phyloP scores from a whole-genome alignment of 2,113 vertebrate species.

The Sturnus vulgaris region DNA sequence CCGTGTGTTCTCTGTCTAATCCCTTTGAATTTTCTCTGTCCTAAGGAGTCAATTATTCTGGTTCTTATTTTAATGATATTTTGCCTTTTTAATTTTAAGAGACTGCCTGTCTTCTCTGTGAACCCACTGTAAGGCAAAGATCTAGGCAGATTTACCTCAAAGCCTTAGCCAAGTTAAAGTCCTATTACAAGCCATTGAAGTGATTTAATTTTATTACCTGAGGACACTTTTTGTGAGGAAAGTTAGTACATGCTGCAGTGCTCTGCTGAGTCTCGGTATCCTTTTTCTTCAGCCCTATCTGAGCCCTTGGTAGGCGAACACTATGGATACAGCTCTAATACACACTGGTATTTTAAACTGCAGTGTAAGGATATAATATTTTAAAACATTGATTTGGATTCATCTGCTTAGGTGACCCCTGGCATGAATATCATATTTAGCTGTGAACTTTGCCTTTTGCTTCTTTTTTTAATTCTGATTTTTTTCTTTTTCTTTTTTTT shows the following conservation, averaged over 20 bases:
- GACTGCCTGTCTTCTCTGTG: not conserved
- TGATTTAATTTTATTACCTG: constrained; percentile 49
- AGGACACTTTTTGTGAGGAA: not conserved
- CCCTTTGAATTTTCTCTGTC: not conserved
- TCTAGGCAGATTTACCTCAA: not conserved
- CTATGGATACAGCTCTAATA: not conserved
- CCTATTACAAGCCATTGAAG: constrained; percentile 10
- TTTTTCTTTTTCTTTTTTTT: not conserved
- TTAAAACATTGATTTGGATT: not conserved
- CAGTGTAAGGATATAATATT: not conserved
- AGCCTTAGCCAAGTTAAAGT: constrained; percentile 6
- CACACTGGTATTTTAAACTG: not conserved
- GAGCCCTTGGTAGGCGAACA: not conserved
- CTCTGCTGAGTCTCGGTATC: not conserved
- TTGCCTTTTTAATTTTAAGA: constrained; percentile 24
- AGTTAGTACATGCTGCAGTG: not conserved
- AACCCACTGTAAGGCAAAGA: not conserved
- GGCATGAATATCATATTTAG: not conserved
- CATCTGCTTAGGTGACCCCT: not conserved
- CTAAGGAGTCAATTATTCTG: constrained; percentile 1
- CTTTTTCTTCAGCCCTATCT: not conserved
- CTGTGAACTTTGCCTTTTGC: not conserved
- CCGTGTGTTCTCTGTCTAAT: not conserved
- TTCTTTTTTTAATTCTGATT: not conserved
- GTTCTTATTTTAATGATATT: not conserved